Percentiles rank a stretch among this genome's conserved stretches.
These are phyloP conservation scores for Agrochola circellaris DNA, from an alignment of 2,888 invertebrate species.

Conservation along the genomic window DNA sequence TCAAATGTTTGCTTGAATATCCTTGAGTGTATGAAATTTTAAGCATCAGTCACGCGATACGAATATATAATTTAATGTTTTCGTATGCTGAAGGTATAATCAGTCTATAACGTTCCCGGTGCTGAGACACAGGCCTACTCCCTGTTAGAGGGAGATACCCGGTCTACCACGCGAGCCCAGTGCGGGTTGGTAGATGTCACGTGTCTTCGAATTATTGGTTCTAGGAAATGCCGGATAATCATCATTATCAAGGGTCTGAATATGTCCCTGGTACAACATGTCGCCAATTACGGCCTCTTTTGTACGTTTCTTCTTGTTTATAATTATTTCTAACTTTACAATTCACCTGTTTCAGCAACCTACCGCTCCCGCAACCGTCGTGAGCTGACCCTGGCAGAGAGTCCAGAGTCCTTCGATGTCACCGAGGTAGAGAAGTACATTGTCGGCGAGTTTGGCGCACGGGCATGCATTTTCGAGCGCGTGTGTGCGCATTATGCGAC, in stretches of 20 bases:
- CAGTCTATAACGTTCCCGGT: too few species aligned
- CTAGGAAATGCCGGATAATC: not conserved
- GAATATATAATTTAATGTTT: not conserved
- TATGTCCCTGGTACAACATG: not conserved
- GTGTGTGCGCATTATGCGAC: slow-evolving; percentile 94
- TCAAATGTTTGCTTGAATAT: not conserved
- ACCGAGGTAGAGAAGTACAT: slow-evolving; percentile 95
- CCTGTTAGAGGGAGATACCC: too few species aligned
- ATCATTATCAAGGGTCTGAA: not conserved
- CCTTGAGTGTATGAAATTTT: not conserved
- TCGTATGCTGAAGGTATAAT: not conserved
- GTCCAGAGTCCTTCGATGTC: slow-evolving; percentile 89
- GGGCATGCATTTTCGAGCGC: slow-evolving; percentile 94
- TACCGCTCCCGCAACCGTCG: slow-evolving; percentile 93
- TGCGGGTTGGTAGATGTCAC: not conserved
- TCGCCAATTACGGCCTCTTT: not conserved
- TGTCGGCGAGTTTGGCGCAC: slow-evolving; percentile 93
- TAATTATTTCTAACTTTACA: not conserved
- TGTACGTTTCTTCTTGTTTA: not conserved
- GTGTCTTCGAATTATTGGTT: not conserved
- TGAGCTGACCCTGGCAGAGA: slow-evolving; percentile 77
- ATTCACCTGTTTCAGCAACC: slow-evolving; percentile 90
- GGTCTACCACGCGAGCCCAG: too few species aligned
- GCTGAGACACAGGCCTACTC: not conserved
- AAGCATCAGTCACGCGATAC: not conserved